A percentile compares a stretch with the other conserved stretches of the same genome.
These are phyloP conservation scores for Crypturellus undulatus DNA, from an alignment of 2,113 vertebrate species.

Conservation along the genomic window DNA sequence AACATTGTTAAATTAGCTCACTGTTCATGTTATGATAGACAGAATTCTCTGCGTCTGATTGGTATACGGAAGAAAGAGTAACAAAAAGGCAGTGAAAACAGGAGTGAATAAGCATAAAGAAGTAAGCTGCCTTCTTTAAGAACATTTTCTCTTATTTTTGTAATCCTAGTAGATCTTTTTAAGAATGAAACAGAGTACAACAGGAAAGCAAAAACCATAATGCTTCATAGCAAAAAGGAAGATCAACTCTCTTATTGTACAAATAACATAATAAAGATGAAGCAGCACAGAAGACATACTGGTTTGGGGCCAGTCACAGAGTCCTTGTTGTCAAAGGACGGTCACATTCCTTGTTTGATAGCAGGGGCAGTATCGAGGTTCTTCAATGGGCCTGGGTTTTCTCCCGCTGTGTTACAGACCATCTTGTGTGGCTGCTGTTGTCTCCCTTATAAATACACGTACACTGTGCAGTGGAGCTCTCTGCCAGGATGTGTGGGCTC, in stretches of 20 bases:
- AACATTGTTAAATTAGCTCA: background rate
- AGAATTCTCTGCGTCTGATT: background rate
- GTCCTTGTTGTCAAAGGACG: conserved; percentile 1
- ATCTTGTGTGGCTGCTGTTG: background rate
- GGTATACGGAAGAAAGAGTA: background rate
- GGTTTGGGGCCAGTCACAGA: background rate
- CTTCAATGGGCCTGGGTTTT: background rate
- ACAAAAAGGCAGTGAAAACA: background rate
- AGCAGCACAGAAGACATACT: conserved; percentile 1
- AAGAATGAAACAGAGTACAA: background rate
- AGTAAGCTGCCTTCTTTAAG: background rate
- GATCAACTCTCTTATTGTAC: background rate
- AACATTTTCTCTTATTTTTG: background rate
- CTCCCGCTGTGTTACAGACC: background rate
- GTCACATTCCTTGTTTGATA: background rate
- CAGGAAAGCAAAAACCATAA: conserved; percentile 7
- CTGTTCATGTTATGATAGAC: background rate
- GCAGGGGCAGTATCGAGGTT: background rate
- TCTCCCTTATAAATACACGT: background rate
- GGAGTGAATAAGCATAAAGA: background rate
- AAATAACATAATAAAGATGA: background rate
- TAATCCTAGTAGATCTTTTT: background rate
- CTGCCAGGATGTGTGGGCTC: background rate
- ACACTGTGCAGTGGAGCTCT: background rate
- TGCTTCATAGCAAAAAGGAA: background rate